phyloP scores from a whole-genome alignment of 64 coral and sea anemone species.

The Stylophora pistillata region DNA sequence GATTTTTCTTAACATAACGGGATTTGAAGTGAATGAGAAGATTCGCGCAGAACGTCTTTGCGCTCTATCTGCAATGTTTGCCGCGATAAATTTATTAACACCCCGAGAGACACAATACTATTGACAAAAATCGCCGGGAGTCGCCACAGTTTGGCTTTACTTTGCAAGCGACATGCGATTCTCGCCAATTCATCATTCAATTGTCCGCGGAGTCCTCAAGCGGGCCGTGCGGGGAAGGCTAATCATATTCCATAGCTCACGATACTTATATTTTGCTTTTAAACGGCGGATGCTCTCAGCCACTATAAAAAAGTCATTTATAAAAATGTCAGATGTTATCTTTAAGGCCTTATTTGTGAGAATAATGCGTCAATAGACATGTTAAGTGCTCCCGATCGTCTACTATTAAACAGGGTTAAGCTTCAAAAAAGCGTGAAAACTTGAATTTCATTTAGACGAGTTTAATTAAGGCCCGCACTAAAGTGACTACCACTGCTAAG shows the following conservation, averaged over 20 bases:
- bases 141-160: conserved; percentile 71
- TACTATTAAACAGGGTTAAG: not conserved
- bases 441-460: conserved; percentile 27
- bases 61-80: conserved; percentile 39
- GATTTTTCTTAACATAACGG: conserved; percentile 20
- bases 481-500: conserved; percentile 55
- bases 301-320: conserved; percentile 10
- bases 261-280: conserved; percentile 6
- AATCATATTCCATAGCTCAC: conserved; percentile 26
- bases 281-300: conserved; percentile 14
- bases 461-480: conserved; percentile 32
- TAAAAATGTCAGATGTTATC: conserved; percentile 36
- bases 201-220: conserved; percentile 36
- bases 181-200: conserved; percentile 64
- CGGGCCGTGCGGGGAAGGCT: conserved; percentile 20
- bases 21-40: not conserved
- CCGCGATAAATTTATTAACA: conserved; percentile 84
- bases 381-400: conserved; percentile 33
- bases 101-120: conserved; percentile 71
- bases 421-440: not conserved
- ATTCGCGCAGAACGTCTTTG: not conserved
- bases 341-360: not conserved
- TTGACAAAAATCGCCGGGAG: conserved; percentile 81
- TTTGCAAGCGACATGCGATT: conserved; percentile 58
- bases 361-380: conserved; percentile 33